A percentile compares a stretch with the other conserved stretches of the same genome.
These are phyloP conservation scores for Alentia gelatinosa DNA, from an alignment of 2,888 invertebrate species.

Conservation along the genomic window DNA sequence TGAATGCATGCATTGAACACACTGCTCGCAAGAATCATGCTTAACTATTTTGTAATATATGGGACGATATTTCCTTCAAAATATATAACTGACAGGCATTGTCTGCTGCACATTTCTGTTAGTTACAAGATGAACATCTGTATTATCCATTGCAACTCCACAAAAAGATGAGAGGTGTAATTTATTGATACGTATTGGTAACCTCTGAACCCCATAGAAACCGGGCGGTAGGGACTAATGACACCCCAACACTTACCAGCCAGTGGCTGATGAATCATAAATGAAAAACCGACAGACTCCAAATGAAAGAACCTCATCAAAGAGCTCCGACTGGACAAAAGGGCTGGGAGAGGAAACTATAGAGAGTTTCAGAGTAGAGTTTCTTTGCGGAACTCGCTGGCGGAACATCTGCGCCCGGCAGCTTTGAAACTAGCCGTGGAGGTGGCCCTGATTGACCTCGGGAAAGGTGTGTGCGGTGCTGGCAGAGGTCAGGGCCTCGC, in stretches of 20 bases:
- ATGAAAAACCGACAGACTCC: conserved; percentile 15
- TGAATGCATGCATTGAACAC: too few species aligned
- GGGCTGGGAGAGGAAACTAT: neutral
- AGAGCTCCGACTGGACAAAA: neutral
- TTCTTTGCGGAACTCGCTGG: neutral
- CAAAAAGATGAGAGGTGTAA: neutral
- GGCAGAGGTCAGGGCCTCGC: conserved; percentile 10
- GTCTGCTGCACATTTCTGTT: neutral
- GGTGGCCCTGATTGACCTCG: neutral
- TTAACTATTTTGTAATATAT: too few species aligned
- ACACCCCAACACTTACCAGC: neutral
- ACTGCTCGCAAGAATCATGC: too few species aligned
- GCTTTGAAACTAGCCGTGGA: conserved; percentile 18
- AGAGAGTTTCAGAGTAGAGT: neutral
- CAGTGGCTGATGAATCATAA: neutral
- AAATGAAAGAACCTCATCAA: conserved; percentile 26
- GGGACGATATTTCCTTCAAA: too few species aligned
- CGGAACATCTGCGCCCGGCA: conserved; percentile 20
- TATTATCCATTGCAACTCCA: neutral
- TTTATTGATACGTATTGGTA: neutral
- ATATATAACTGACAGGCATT: too few species aligned
- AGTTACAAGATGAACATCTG: neutral
- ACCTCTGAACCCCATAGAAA: neutral
- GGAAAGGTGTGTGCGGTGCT: neutral
- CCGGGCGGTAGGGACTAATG: neutral